Conservation (phyloP, 2,888 invertebrate species). For the Scaptomyza cyrtandrae region DNA sequence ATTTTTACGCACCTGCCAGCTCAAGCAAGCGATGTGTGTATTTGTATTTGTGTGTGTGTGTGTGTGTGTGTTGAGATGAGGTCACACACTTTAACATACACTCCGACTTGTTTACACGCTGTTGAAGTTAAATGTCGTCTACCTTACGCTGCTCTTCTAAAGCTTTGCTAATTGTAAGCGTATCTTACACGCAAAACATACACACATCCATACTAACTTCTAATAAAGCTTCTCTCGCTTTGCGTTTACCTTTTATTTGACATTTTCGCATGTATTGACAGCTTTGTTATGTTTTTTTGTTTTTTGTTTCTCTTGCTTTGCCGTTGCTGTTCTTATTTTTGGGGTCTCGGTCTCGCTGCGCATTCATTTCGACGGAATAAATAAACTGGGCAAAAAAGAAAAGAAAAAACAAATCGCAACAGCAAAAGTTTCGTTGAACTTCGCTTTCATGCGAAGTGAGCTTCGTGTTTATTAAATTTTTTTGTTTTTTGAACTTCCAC, state of each 20-base stretch:
- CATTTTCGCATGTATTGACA: slow-evolving; percentile 61
- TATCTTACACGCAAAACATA: slow-evolving; percentile 43
- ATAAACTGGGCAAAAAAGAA: slow-evolving; percentile 38
- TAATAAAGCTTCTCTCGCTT: slow-evolving; percentile 34
- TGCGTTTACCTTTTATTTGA: slow-evolving; percentile 53
- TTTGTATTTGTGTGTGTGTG: slow-evolving; percentile 1
- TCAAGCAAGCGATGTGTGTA: background rate
- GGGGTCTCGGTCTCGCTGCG: slow-evolving; percentile 40
- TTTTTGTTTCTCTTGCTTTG: too few relatives aligned
- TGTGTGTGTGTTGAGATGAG: slow-evolving; percentile 57
- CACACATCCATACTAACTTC: slow-evolving; percentile 27
- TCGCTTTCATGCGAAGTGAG: slow-evolving; percentile 39
- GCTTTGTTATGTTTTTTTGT: slow-evolving; percentile 22
- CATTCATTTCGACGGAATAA: slow-evolving; percentile 44
- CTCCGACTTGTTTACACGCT: slow-evolving; percentile 25
- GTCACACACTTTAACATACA: slow-evolving; percentile 41
- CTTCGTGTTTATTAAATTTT: slow-evolving; percentile 3
- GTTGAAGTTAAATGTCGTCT: slow-evolving; percentile 64
- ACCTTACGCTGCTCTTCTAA: slow-evolving; percentile 50
- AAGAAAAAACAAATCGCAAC: slow-evolving; percentile 26
- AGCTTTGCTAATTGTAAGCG: slow-evolving; percentile 66
- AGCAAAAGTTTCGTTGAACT: slow-evolving; percentile 66
- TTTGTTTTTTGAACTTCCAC: too few relatives aligned
- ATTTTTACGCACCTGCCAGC: slow-evolving; percentile 30
- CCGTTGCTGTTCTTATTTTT: slow-evolving; percentile 51